Conservation (phyloP, 2,797 vertebrate genomes). For the Cynopterus sphinx region DNA sequence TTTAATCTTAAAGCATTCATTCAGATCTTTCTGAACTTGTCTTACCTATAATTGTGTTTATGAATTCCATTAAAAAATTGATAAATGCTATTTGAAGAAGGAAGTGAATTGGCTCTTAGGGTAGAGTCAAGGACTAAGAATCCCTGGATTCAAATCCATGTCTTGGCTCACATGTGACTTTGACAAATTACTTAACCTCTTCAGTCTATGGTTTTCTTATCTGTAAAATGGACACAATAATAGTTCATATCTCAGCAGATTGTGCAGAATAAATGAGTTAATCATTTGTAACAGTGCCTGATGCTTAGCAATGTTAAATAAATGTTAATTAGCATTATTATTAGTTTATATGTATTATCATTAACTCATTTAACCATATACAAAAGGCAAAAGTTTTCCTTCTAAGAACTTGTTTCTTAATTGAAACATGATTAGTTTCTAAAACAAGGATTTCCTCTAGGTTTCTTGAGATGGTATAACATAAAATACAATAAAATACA, state of each 20-base stretch:
- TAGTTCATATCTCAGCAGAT: background rate
- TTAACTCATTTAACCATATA: background rate
- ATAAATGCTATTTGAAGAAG: background rate
- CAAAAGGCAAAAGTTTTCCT: background rate
- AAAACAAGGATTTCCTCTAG: background rate
- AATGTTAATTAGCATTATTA: background rate
- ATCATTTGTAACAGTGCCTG: background rate
- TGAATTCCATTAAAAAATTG: background rate
- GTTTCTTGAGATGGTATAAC: background rate
- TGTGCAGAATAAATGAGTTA: background rate
- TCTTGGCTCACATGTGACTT: background rate
- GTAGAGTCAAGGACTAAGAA: background rate
- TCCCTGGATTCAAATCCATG: background rate
- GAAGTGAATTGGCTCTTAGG: background rate
- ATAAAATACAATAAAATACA: background rate
- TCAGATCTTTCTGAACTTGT: constrained; percentile 37
- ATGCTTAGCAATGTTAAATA: constrained; percentile 36
- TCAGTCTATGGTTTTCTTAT: background rate
- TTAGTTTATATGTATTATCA: constrained; percentile 24
- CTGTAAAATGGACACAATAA: background rate
- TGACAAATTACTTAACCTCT: constrained; percentile 5
- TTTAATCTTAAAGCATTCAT: constrained; percentile 29
- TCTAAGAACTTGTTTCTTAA: constrained; percentile 22
- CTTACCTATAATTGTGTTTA: constrained; percentile 45
- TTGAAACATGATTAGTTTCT: background rate